A percentile compares a stretch with the other conserved stretches of the same genome.
phyloP scores from a whole-genome alignment of 2,113 vertebrate genomes.

The Hypanus sabinus region DNA sequence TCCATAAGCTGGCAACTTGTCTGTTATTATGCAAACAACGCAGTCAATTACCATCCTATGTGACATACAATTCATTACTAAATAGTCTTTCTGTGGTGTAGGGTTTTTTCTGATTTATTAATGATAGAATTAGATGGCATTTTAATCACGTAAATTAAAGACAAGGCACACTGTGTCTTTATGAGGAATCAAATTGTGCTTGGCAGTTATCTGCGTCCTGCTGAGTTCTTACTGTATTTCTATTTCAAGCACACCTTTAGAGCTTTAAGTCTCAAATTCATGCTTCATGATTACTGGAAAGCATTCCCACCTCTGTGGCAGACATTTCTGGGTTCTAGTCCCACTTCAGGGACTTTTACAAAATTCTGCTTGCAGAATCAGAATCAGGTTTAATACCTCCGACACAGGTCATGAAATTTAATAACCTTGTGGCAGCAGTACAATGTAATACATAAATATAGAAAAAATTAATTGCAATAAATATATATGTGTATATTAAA shows the following conservation, averaged over 20 bases:
- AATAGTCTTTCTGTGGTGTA: not conserved
- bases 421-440: too few species aligned
- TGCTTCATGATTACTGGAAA: not conserved
- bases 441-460: too few species aligned
- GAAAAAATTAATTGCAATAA: too few species aligned
- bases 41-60: not conserved
- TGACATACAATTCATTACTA: not conserved
- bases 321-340: not conserved
- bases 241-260: not conserved
- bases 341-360: not conserved
- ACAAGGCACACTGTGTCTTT: not conserved
- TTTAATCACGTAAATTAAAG: not conserved
- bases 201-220: too few species aligned
- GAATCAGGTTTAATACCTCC: too few species aligned
- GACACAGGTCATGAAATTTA: too few species aligned
- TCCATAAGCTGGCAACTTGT: not conserved
- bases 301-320: not conserved
- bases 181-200: not conserved
- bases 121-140: not conserved
- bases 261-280: not conserved
- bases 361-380: too few species aligned
- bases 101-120: not conserved
- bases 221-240: too few species aligned
- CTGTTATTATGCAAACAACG: not conserved
- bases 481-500: too few species aligned